These are phyloP conservation scores for Scaptomyza montana DNA, from an alignment of 1,140 invertebrate genomes.

Conservation along the genomic window DNA sequence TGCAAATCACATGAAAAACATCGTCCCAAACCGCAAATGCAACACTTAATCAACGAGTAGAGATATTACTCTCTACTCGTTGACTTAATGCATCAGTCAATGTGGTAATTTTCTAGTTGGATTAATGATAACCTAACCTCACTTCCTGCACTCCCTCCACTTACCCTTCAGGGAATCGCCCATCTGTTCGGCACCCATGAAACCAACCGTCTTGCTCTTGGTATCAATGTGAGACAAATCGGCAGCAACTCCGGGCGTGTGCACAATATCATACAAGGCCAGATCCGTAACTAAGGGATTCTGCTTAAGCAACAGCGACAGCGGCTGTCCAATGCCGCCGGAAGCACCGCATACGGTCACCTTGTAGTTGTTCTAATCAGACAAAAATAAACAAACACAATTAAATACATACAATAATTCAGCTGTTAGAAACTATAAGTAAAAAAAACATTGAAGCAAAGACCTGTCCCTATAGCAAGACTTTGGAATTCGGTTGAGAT, in stretches of 20 bases:
- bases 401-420: too few relatives aligned
- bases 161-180: slow-evolving; percentile 85
- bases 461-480: neutral
- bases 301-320: slow-evolving; percentile 97
- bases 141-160: slow-evolving; percentile 57
- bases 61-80: too few relatives aligned
- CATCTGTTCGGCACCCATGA: slow-evolving; percentile 90
- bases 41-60: neutral
- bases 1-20: slow-evolving; percentile 10
- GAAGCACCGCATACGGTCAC: slow-evolving; percentile 98
- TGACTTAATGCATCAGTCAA: too few relatives aligned
- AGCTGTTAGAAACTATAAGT: too few relatives aligned
- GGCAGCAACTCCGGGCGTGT: slow-evolving; percentile 98
- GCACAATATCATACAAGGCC: slow-evolving; percentile 97
- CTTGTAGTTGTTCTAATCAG: slow-evolving; percentile 86
- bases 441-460: too few relatives aligned
- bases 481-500: neutral
- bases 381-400: neutral
- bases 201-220: slow-evolving; percentile 91
- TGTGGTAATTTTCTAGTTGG: slow-evolving; percentile 39
- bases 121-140: slow-evolving; percentile 56
- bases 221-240: slow-evolving; percentile 99
- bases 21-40: slow-evolving; percentile 1
- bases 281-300: slow-evolving; percentile 93
- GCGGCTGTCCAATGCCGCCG: slow-evolving; percentile 99